These are phyloP conservation scores for Diglossa cyanea DNA, from an alignment of 2,797 vertebrate species.

Conservation along the genomic window DNA sequence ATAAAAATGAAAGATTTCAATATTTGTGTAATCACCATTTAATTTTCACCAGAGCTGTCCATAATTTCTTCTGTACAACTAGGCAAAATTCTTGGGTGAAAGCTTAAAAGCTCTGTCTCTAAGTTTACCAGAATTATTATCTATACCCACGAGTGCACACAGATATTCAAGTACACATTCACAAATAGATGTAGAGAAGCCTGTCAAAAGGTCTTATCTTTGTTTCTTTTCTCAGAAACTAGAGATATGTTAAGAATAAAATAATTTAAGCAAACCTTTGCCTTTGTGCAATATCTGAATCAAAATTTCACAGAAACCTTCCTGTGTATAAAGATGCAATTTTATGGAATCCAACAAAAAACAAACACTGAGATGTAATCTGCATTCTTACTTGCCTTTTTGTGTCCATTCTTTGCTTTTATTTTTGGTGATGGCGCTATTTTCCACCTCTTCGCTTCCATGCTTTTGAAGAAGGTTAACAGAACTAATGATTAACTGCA, in stretches of 20 bases:
- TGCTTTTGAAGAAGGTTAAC: neutral
- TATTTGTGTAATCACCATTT: neutral
- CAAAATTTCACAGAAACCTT: neutral
- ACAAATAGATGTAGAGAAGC: neutral
- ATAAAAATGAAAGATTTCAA: neutral
- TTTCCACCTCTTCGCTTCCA: neutral
- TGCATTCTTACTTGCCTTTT: neutral
- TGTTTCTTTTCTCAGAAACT: neutral
- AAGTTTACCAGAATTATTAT: neutral
- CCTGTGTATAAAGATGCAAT: neutral
- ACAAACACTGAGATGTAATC: neutral
- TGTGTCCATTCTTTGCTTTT: neutral
- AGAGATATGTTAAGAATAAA: neutral
- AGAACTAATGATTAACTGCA: neutral
- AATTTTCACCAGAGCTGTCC: neutral
- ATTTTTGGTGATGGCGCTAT: neutral
- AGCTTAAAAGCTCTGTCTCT: neutral
- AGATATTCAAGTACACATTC: neutral
- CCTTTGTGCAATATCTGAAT: neutral
- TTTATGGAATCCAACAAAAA: constrained; percentile 5
- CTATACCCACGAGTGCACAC: neutral
- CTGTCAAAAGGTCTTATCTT: neutral
- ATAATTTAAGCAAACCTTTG: neutral
- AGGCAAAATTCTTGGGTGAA: neutral
- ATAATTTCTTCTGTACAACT: neutral